Evolutionary conservation across 2,888 invertebrate genomes (phyloP).

Genomic region (Hydrotaea diabolus): DNA sequence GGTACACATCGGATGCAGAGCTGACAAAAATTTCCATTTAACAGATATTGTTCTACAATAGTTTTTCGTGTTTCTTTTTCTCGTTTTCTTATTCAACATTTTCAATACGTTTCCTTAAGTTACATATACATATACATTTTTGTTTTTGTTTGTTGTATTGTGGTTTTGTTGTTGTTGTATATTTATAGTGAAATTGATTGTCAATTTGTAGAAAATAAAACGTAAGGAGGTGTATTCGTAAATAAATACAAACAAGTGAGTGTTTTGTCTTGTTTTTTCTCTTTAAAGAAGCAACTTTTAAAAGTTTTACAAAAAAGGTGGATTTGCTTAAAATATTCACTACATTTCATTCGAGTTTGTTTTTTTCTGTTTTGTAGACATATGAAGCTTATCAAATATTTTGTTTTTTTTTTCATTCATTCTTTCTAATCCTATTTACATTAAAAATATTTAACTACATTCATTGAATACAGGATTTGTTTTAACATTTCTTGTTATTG

Average conservation of each 20-base stretch:
- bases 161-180: constrained; percentile 36
- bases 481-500: neutral
- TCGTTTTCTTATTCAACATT: neutral
- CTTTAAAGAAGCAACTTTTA: neutral
- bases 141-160: constrained; percentile 10
- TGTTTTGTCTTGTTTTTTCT: neutral
- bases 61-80: no score
- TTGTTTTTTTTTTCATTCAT: neutral
- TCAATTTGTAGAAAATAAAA: constrained; percentile 60
- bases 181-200: constrained; percentile 60
- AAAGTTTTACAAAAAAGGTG: constrained; percentile 23
- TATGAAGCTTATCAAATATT: neutral
- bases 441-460: constrained; percentile 59
- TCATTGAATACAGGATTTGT: constrained; percentile 43
- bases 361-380: constrained; percentile 14
- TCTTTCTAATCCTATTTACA: constrained; percentile 53
- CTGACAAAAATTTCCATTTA: neutral
- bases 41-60: neutral
- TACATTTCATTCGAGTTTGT: constrained; percentile 31
- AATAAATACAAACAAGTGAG: neutral
- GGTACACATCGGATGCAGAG: constrained; percentile 41
- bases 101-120: constrained; percentile 3
- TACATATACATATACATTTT: neutral
- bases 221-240: neutral
- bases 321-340: constrained; percentile 30